Conservation (phyloP, 2,797 vertebrate species). For the Gadopsis bispinosus region DNA sequence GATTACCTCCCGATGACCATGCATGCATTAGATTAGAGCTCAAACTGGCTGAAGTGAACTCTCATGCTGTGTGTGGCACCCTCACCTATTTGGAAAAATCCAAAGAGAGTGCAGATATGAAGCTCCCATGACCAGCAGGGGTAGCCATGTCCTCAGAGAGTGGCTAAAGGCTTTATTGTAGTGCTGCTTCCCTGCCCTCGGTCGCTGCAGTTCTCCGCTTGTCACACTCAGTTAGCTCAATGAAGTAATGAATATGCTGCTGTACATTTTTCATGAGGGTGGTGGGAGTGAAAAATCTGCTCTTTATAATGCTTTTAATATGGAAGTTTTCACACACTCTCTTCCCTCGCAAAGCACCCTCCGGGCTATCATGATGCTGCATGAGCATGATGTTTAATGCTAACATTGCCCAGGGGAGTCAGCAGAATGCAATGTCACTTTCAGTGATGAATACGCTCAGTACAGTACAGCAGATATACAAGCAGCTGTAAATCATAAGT, state of each 20-base stretch:
- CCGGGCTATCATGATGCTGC: constrained; percentile 66
- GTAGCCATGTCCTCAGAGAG: constrained; percentile 78
- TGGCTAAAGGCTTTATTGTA: constrained; percentile 76
- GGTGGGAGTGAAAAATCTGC: constrained; percentile 73
- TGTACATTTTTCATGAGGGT: constrained; percentile 84
- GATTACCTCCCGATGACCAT: constrained; percentile 65
- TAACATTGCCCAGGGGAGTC: constrained; percentile 71
- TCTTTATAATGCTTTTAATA: constrained; percentile 79
- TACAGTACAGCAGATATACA: constrained; percentile 59
- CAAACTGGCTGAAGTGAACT: constrained; percentile 58
- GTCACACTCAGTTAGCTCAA: constrained; percentile 84
- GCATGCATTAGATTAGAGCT: constrained; percentile 66
- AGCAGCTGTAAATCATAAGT: constrained; percentile 62
- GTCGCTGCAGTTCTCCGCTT: constrained; percentile 75
- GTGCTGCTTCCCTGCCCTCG: constrained; percentile 72
- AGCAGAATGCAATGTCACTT: constrained; percentile 74
- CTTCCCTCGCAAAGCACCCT: constrained; percentile 49
- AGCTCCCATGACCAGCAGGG: constrained; percentile 68
- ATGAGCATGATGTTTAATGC: constrained; percentile 74
- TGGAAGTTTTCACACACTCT: constrained; percentile 75
- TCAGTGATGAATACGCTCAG: constrained; percentile 70
- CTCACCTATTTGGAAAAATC: constrained; percentile 72
- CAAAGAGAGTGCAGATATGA: constrained; percentile 68
- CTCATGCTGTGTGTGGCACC: constrained; percentile 65
- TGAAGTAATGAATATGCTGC: constrained; percentile 82